Conservation (phyloP, 2,113 vertebrate species). For the Corythoichthys haematopterus region DNA sequence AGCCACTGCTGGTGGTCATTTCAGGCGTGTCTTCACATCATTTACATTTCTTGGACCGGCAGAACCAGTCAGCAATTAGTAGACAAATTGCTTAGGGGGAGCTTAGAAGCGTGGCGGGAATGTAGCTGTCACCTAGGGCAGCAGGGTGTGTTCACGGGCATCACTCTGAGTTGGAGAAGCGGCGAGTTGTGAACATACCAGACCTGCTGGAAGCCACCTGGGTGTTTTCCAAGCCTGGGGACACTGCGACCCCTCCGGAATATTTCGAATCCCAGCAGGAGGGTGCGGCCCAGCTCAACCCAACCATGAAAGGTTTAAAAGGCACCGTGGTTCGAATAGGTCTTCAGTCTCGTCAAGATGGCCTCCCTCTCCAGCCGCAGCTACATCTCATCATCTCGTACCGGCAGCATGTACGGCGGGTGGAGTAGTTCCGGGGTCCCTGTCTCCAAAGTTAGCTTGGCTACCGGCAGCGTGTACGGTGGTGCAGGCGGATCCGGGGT, state of each 20-base stretch:
- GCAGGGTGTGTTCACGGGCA: background rate
- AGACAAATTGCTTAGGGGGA: background rate
- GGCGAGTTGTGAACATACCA: background rate
- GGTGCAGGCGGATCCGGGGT: slow-evolving; percentile 5
- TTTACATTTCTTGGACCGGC: background rate
- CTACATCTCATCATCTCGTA: background rate
- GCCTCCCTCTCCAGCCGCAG: background rate
- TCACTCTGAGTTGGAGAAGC: background rate
- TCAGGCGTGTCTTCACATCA: background rate
- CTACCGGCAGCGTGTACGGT: slow-evolving; percentile 7
- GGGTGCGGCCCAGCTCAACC: background rate
- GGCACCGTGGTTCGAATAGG: background rate
- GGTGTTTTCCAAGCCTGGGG: background rate
- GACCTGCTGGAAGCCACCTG: background rate
- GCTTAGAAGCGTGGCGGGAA: background rate
- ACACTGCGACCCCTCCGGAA: background rate
- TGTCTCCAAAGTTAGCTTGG: slow-evolving; percentile 38
- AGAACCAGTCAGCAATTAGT: background rate
- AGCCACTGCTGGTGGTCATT: background rate
- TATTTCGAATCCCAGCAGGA: background rate
- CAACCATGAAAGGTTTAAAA: background rate
- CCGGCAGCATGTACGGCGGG: slow-evolving; percentile 26
- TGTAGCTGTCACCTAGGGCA: background rate
- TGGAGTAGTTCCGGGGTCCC: background rate
- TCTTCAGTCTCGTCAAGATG: background rate